Evolutionary conservation across 1,140 invertebrate genomes (phyloP), one percentile per base, ranked within the genome.

Genomic region (Eurosta solidaginis): DNA sequence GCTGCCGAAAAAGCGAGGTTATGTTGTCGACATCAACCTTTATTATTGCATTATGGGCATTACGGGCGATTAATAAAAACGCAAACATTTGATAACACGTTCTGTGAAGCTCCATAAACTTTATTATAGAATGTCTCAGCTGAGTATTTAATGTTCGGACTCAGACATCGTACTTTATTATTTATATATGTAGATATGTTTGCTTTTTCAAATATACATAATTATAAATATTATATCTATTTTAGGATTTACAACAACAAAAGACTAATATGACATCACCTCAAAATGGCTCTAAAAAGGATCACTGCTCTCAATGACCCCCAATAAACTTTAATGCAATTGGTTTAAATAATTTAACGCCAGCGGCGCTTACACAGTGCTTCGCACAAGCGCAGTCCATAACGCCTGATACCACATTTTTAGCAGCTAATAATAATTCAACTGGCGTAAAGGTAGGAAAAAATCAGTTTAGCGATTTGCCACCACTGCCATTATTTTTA

Each of bases 401-500:
- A 42, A 9, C 59, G 33, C n/a, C 3, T n/a, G 59, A 68, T n/a
- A n/a, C n/a, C 1, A 9, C 33, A 6, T 68, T 68, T 33, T 68
- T 68, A 68, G 20, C 59, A 40, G 27, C 59, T 7, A 40, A 40
- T 33, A 68, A n/a, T n/a, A n/a, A 17, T 40, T 29, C 40, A 68
- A 68, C 33, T 68, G 33, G 59, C 22, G 36, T 20, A 36, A 68
- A 29, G 12, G 33, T 68, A 17, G 59, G 59, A 40, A 68, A 68
- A 22, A 17, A 29, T n/a, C 17, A 29, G 22, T 78, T 78, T 74
- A 49, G 47, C 74, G 50, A 68, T 78, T 76, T 78, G 52, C 42
- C 78, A 78, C 79, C 84, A 86, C 84, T 86, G 84, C 84, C 84
- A 83, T 83, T 85, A 86, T 86, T 86, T 83, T 79, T 84, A 77